Evolutionary conservation across 2,797 vertebrate genomes (phyloP).

Genomic region (Tadarida brasiliensis): DNA sequence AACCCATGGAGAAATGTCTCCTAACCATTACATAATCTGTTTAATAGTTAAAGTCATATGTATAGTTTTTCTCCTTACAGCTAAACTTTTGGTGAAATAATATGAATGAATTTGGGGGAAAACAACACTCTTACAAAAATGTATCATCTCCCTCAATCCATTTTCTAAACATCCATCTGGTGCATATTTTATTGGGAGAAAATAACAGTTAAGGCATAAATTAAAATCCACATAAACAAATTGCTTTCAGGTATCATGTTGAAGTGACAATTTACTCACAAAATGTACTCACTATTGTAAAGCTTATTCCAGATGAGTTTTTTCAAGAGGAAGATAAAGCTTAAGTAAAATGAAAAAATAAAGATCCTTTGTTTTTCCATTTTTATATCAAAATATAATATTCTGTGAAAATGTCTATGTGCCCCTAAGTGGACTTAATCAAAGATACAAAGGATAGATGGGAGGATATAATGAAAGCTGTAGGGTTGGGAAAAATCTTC

Average conservation of each 20-base stretch:
- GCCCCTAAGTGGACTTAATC: neutral
- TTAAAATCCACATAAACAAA: conserved; percentile 54
- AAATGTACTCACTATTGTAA: conserved; percentile 1
- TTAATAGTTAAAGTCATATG: conserved; percentile 30
- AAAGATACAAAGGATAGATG: neutral
- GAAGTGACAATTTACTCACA: neutral
- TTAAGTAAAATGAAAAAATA: neutral
- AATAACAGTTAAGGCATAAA: conserved; percentile 16
- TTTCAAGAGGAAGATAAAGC: conserved; percentile 26
- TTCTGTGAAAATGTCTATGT: neutral
- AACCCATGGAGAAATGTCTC: neutral
- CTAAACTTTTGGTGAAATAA: conserved; percentile 30
- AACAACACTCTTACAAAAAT: conserved; percentile 4
- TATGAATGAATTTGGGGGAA: neutral
- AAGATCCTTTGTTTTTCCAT: conserved; percentile 10
- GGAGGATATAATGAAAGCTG: conserved; percentile 3
- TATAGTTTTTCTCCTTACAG: conserved; percentile 33
- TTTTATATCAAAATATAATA: conserved; percentile 46
- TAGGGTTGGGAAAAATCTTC: neutral
- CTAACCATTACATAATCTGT: neutral
- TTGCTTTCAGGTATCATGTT: conserved; percentile 36
- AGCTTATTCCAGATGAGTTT: conserved; percentile 19
- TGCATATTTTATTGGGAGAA: conserved; percentile 23
- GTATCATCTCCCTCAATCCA: neutral
- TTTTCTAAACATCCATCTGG: conserved; percentile 53